phyloP scores from a whole-genome alignment of 2,113 vertebrate genomes.

The Apteryx owenii region DNA sequence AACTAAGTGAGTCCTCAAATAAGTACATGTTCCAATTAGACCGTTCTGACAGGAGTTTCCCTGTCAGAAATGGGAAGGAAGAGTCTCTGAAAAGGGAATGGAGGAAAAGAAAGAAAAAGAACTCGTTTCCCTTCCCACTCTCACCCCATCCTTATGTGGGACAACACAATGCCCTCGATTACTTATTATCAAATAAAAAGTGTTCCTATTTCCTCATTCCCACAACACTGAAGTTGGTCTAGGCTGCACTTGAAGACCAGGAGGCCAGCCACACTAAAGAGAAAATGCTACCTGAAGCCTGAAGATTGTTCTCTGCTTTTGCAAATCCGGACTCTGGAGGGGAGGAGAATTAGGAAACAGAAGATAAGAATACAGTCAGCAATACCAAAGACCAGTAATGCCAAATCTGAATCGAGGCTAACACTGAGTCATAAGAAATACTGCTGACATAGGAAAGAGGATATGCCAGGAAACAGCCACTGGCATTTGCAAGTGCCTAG shows the following conservation, averaged over 20 bases:
- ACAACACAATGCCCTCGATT: not conserved
- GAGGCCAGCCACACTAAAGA: not conserved
- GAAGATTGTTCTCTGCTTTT: not conserved
- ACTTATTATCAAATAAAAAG: not conserved
- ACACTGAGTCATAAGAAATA: not conserved
- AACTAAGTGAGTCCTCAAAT: not conserved
- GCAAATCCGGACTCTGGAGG: not conserved
- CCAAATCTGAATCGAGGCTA: not conserved
- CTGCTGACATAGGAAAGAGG: slow-evolving; percentile 4
- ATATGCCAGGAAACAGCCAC: not conserved
- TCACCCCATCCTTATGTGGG: no score
- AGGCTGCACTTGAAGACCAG: not conserved
- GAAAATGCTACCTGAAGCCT: not conserved
- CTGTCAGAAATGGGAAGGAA: not conserved
- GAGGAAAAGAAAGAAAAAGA: not conserved
- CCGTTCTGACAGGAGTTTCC: not conserved
- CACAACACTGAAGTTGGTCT: not conserved
- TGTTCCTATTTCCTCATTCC: not conserved
- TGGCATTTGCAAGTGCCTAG: not conserved
- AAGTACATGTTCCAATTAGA: not conserved
- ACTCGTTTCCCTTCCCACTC: not conserved
- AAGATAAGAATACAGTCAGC: not conserved
- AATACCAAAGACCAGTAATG: not conserved
- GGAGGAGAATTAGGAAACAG: not conserved
- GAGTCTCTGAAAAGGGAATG: not conserved